Percentiles rank a stretch among this genome's conserved stretches.
phyloP scores from a whole-genome alignment of 2,113 vertebrate species.

The Odocoileus virginianus region DNA sequence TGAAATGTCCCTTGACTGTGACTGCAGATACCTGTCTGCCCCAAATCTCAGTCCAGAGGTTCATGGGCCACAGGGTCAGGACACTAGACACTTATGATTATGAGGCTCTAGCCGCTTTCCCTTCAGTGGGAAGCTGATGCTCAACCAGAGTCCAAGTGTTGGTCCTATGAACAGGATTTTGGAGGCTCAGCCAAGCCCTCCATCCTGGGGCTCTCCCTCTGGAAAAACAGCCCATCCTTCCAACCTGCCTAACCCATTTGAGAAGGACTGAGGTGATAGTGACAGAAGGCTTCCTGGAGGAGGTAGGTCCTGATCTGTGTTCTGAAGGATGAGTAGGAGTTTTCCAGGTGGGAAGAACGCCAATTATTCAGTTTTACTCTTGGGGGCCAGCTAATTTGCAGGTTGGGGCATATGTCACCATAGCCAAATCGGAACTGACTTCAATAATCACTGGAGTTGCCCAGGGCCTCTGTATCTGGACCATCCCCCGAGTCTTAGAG shows the following conservation, averaged over 20 bases:
- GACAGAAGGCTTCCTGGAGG: not conserved
- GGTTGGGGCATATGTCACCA: not conserved
- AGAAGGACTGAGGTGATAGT: not conserved
- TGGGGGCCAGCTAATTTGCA: not conserved
- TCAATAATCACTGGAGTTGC: not conserved
- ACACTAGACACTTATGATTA: not conserved
- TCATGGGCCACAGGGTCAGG: not conserved
- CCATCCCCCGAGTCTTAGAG: not conserved
- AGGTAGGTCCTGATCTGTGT: not conserved
- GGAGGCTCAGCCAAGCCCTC: not conserved
- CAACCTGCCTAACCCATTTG: not conserved
- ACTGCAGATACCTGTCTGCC: not conserved
- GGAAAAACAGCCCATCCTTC: not conserved
- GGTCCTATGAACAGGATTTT: not conserved
- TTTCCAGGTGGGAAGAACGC: not conserved
- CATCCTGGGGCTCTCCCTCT: not conserved
- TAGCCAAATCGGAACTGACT: not conserved
- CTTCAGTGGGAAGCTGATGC: not conserved
- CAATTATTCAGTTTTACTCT: not conserved
- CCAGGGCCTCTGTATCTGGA: not conserved
- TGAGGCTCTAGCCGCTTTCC: not conserved
- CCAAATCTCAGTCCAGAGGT: not conserved
- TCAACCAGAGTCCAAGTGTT: not conserved
- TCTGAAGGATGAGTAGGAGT: not conserved
- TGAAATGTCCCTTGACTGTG: not conserved